Evolutionary conservation across 2,113 vertebrate species (phyloP).

Genomic region (Phycodurus eques): DNA sequence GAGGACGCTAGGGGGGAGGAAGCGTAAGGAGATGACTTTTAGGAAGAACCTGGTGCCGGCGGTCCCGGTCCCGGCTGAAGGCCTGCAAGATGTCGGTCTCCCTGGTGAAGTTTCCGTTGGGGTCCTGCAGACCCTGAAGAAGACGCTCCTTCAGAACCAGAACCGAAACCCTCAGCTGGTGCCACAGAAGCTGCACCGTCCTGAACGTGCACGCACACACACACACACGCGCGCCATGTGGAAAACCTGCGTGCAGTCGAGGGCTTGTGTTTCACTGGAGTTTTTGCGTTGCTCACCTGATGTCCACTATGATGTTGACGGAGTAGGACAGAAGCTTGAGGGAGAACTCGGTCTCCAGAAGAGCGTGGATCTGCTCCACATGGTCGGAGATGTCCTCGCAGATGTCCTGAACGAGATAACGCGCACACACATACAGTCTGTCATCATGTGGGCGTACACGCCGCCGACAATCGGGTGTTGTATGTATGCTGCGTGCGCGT

Average conservation of each 20-base stretch:
- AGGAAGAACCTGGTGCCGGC: conserved; percentile 82
- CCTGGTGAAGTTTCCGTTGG: conserved; percentile 96
- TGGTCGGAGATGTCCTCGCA: conserved; percentile 99
- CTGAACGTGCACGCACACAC: conserved; percentile 22
- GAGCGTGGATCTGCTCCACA: conserved; percentile 97
- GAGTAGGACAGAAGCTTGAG: conserved; percentile 97
- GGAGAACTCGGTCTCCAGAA: conserved; percentile 96
- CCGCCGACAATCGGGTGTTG: no score
- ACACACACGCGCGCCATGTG: not conserved
- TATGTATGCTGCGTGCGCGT: no score
- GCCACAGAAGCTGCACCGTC: conserved; percentile 90
- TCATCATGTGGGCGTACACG: not conserved
- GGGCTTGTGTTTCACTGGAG: no score
- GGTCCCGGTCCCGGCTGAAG: conserved; percentile 88
- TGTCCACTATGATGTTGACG: conserved; percentile 96
- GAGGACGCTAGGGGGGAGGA: not conserved
- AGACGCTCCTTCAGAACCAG: conserved; percentile 95
- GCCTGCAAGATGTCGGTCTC: conserved; percentile 97
- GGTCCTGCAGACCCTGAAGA: conserved; percentile 96
- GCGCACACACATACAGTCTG: conserved; percentile 1
- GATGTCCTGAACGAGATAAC: conserved; percentile 80
- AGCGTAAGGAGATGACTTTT: not conserved
- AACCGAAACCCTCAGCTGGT: conserved; percentile 95
- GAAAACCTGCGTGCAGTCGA: not conserved
- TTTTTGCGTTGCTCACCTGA: conserved; percentile 67